A percentile compares a stretch with the other conserved stretches of the same genome.
phyloP scores from a whole-genome alignment of 2,888 invertebrate genomes.

The Stenurella melanura region DNA sequence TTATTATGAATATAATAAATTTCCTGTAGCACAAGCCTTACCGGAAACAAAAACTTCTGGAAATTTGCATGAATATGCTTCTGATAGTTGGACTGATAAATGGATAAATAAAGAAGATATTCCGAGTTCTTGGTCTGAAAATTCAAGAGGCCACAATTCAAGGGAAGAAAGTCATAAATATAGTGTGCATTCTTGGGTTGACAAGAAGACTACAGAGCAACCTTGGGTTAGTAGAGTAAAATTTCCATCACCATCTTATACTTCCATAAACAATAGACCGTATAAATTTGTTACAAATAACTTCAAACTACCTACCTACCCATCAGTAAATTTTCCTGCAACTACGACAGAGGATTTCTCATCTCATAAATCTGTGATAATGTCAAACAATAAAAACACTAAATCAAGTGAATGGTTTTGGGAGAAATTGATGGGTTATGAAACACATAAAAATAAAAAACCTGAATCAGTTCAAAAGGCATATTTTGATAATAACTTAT shows the following conservation, averaged over 20 bases:
- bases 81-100: slow-evolving; percentile 13
- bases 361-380: slow-evolving; percentile 55
- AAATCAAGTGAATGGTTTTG: slow-evolving; percentile 40
- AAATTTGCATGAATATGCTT: neutral
- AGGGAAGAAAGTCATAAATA: slow-evolving; percentile 32
- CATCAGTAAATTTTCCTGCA: slow-evolving; percentile 28
- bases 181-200: neutral
- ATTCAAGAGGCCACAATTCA: neutral
- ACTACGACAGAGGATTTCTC: slow-evolving; percentile 50
- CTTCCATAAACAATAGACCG: slow-evolving; percentile 34
- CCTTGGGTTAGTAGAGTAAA: slow-evolving; percentile 36
- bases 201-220: slow-evolving; percentile 9
- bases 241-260: slow-evolving; percentile 31
- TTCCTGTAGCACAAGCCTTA: slow-evolving; percentile 65
- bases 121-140: slow-evolving; percentile 25
- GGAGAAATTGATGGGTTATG: slow-evolving; percentile 44
- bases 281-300: slow-evolving; percentile 44
- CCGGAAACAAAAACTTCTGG: slow-evolving; percentile 42
- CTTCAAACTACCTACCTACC: slow-evolving; percentile 28
- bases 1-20: slow-evolving; percentile 73
- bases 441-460: slow-evolving; percentile 32
- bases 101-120: slow-evolving; percentile 38
- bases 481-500: slow-evolving; percentile 53
- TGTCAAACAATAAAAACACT: slow-evolving; percentile 3
- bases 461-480: slow-evolving; percentile 50